Percentiles rank a stretch among this genome's conserved stretches.
These are phyloP conservation scores for Unio pictorum DNA, from an alignment of 2,888 invertebrate species.

Conservation along the genomic window DNA sequence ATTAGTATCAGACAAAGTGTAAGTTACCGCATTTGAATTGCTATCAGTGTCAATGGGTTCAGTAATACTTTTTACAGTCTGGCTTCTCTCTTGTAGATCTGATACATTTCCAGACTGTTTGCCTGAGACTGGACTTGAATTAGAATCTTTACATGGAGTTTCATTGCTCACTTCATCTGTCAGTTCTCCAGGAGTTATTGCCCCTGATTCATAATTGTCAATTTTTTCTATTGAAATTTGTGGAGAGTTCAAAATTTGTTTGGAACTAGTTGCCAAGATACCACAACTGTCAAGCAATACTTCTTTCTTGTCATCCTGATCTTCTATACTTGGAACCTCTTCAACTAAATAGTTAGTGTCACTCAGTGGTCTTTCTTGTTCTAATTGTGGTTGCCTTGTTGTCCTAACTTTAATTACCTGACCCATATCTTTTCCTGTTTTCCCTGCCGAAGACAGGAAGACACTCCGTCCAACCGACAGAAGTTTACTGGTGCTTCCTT, in stretches of 20 bases:
- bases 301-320: conserved; percentile 48
- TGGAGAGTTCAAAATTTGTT: conserved; percentile 43
- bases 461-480: too few relatives aligned
- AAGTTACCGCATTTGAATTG: too few relatives aligned
- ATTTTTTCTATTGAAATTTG: conserved; percentile 20
- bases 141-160: not conserved
- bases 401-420: not conserved
- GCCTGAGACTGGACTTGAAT: conserved; percentile 4
- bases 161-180: conserved; percentile 3
- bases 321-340: conserved; percentile 20
- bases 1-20: too few relatives aligned
- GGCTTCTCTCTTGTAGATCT: too few relatives aligned
- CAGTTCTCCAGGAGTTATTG: not conserved
- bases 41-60: too few relatives aligned
- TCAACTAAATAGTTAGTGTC: conserved; percentile 36
- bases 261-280: conserved; percentile 67
- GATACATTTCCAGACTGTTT: too few relatives aligned
- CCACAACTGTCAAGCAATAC: conserved; percentile 70
- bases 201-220: conserved; percentile 4
- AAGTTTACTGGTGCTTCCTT: too few relatives aligned
- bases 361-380: conserved; percentile 19
- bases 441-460: too few relatives aligned
- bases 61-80: too few relatives aligned
- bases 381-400: not conserved
- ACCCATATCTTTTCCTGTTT: too few relatives aligned